Conservation (phyloP, 2,888 invertebrate species). For the Dione juno region DNA sequence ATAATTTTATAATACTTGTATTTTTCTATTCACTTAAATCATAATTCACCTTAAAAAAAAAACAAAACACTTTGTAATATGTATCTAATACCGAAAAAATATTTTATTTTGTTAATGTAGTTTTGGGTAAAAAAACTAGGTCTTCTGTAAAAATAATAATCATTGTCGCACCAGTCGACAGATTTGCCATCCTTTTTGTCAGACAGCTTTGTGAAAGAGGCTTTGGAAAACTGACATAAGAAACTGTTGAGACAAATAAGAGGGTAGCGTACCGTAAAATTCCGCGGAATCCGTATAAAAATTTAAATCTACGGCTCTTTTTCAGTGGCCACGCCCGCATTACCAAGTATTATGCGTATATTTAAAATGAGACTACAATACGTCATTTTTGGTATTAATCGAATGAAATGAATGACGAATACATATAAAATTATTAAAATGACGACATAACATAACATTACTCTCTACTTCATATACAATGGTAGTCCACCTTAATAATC, state of each 20-base stretch:
- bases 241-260: conserved; percentile 64
- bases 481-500: not conserved
- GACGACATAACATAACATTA: too few species aligned
- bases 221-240: conserved; percentile 59
- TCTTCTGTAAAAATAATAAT: conserved; percentile 53
- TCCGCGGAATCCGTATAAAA: conserved; percentile 60
- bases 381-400: conserved; percentile 45
- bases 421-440: not conserved
- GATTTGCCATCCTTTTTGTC: conserved; percentile 56
- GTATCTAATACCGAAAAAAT: not conserved
- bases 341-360: conserved; percentile 58
- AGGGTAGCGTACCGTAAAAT: conserved; percentile 54
- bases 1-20: too few species aligned
- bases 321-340: conserved; percentile 54
- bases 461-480: too few species aligned
- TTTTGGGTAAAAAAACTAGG: conserved; percentile 4
- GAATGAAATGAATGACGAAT: not conserved
- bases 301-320: conserved; percentile 63
- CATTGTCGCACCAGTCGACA: conserved; percentile 56
- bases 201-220: conserved; percentile 56
- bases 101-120: not conserved
- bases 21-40: too few species aligned
- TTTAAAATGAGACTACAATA: conserved; percentile 50
- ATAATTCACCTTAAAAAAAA: too few species aligned
- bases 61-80: not conserved